phyloP scores from a whole-genome alignment of 2,113 vertebrate species.

The Sinocyclocheilus maitianheensis region DNA sequence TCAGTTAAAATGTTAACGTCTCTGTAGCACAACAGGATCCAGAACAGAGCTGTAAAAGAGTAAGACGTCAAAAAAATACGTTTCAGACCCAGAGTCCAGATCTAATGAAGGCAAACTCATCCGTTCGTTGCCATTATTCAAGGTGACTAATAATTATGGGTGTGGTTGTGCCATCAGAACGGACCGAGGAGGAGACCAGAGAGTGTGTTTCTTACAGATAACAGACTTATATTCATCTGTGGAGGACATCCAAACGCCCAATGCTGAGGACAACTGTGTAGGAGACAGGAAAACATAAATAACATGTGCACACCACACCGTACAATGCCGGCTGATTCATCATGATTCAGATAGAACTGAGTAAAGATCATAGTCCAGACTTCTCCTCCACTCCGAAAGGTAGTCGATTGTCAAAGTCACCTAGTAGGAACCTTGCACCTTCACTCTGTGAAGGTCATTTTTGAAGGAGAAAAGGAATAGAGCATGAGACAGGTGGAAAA shows the following conservation, averaged over 20 bases:
- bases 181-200: neutral
- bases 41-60: constrained; percentile 33
- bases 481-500: neutral
- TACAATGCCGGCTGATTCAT: constrained; percentile 40
- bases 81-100: constrained; percentile 30
- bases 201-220: neutral
- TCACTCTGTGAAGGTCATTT: constrained; percentile 5
- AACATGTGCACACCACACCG: constrained; percentile 56
- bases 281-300: constrained; percentile 57
- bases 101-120: neutral
- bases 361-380: constrained; percentile 41
- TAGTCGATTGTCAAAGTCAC: constrained; percentile 47
- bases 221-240: constrained; percentile 4
- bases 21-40: constrained; percentile 16
- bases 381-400: constrained; percentile 6
- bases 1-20: constrained; percentile 56
- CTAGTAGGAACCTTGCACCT: neutral
- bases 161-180: neutral
- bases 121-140: neutral
- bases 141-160: neutral
- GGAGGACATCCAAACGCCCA: constrained; percentile 19
- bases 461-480: neutral
- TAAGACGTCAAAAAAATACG: constrained; percentile 19
- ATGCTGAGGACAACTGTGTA: constrained; percentile 41
- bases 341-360: constrained; percentile 40